phyloP scores from a whole-genome alignment of 1,140 invertebrate species.

The Drosophila rhopaloa region DNA sequence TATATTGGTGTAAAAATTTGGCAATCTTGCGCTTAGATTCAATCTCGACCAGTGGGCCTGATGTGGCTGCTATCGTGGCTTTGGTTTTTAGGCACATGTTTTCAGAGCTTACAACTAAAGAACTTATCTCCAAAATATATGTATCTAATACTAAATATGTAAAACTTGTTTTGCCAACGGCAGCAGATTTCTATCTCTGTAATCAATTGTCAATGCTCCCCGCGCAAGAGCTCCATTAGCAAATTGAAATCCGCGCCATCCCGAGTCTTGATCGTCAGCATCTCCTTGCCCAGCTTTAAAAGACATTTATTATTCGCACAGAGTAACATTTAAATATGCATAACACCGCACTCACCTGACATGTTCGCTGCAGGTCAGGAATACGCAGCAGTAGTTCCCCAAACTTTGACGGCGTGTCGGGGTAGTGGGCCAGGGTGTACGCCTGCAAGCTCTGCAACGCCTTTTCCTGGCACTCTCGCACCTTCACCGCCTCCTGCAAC shows the following conservation, averaged over 20 bases:
- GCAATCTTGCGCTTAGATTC: slow-evolving; percentile 57
- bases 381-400: slow-evolving; percentile 96
- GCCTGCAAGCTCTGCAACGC: slow-evolving; percentile 96
- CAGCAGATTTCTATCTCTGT: slow-evolving; percentile 18
- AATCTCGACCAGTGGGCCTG: slow-evolving; percentile 22
- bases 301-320: neutral
- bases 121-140: slow-evolving; percentile 58
- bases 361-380: slow-evolving; percentile 96
- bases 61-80: slow-evolving; percentile 37
- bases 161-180: slow-evolving; percentile 53
- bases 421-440: slow-evolving; percentile 96
- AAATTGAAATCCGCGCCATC: slow-evolving; percentile 97
- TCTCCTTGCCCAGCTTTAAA: slow-evolving; percentile 94
- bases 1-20: slow-evolving; percentile 64
- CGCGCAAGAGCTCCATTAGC: slow-evolving; percentile 96
- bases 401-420: slow-evolving; percentile 96
- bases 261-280: slow-evolving; percentile 93
- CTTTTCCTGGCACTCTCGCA: slow-evolving; percentile 96
- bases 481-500: slow-evolving; percentile 95
- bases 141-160: slow-evolving; percentile 75
- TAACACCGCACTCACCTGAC: slow-evolving; percentile 88
- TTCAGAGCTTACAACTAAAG: slow-evolving; percentile 74
- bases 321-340: neutral
- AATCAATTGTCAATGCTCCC: slow-evolving; percentile 90
- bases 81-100: slow-evolving; percentile 77